phyloP scores from a whole-genome alignment of 1,140 invertebrate species.

The Phocides pigmalion region DNA sequence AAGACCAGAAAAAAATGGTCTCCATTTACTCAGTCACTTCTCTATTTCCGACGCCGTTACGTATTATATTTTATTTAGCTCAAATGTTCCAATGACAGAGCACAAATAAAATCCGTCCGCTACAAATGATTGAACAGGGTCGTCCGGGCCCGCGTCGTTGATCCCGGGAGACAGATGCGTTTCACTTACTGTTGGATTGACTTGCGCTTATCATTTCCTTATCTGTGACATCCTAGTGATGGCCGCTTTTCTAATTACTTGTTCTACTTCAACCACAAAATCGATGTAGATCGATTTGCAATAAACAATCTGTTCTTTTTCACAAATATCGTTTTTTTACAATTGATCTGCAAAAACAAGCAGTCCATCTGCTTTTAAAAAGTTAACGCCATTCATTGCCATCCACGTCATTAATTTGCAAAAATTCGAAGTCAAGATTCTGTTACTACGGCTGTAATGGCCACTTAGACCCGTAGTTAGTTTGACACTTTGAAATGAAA shows the following conservation, averaged over 20 bases:
- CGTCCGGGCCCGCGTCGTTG: slow-evolving; percentile 6
- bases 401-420: too few species aligned
- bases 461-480: too few species aligned
- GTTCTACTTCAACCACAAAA: neutral
- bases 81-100: slow-evolving; percentile 12
- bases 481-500: too few species aligned
- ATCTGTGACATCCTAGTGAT: slow-evolving; percentile 8
- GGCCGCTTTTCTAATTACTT: slow-evolving; percentile 2
- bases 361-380: too few species aligned
- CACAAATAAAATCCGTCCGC: slow-evolving; percentile 21
- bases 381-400: too few species aligned
- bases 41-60: neutral
- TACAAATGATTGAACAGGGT: slow-evolving; percentile 26
- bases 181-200: slow-evolving; percentile 28
- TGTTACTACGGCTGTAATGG: too few species aligned
- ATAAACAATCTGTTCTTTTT: too few species aligned
- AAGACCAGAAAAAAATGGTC: too few species aligned
- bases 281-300: too few species aligned
- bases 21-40: neutral
- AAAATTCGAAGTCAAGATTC: too few species aligned
- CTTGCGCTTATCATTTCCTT: slow-evolving; percentile 23
- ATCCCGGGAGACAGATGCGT: slow-evolving; percentile 23
- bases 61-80: neutral
- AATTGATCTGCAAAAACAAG: too few species aligned
- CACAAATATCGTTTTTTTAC: too few species aligned